Conservation (phyloP, 2,113 vertebrate genomes). For the Nothoprocta pentlandii region DNA sequence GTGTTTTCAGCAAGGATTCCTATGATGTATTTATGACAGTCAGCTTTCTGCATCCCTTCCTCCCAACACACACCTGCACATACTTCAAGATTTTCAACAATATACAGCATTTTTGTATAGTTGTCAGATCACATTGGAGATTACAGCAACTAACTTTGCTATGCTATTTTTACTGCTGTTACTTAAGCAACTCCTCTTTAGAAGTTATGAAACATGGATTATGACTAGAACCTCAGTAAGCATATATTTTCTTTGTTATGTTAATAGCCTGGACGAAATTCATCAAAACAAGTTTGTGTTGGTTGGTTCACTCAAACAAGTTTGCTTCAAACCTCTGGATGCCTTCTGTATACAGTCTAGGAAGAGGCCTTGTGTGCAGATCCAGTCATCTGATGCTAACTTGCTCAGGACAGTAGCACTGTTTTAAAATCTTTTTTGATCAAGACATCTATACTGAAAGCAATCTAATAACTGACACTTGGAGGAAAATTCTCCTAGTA, state of each 20-base stretch:
- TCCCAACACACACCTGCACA: background rate
- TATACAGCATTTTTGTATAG: background rate
- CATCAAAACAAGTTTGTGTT: background rate
- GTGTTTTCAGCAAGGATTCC: background rate
- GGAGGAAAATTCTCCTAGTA: background rate
- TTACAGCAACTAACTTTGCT: background rate
- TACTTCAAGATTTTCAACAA: background rate
- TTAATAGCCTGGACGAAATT: slow-evolving; percentile 42
- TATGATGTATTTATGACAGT: background rate
- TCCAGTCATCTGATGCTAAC: background rate
- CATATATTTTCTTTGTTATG: slow-evolving; percentile 60
- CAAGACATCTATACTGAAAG: background rate
- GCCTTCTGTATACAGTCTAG: background rate
- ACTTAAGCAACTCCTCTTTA: slow-evolving; percentile 22
- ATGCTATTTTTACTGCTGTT: background rate
- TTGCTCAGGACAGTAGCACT: background rate
- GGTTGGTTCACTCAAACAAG: background rate
- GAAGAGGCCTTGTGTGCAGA: background rate
- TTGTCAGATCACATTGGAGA: background rate
- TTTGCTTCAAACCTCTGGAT: background rate
- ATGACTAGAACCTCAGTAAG: slow-evolving; percentile 26
- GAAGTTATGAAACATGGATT: slow-evolving; percentile 43
- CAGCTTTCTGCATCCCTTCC: background rate
- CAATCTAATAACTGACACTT: background rate
- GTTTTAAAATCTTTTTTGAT: background rate